Evolutionary conservation across 2,888 invertebrate genomes (phyloP), one percentile per base, ranked within the genome.

Genomic region (Rhamnusium bicolor): DNA sequence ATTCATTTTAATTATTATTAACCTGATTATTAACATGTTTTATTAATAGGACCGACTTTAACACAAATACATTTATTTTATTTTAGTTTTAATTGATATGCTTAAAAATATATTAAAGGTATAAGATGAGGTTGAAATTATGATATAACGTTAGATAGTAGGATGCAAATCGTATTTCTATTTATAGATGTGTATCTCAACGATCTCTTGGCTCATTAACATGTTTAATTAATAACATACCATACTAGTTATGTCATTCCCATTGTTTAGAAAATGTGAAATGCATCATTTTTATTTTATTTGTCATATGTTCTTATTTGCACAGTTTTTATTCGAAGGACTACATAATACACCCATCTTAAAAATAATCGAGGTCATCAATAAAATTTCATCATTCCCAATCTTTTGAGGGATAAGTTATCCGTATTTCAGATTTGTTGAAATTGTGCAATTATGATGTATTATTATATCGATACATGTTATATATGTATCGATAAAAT

Each of bases 211-310:
- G 16, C 56, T 56, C 32, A 67, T 67, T 67, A 67, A 71, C 60
- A 27, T 60, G 65, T 66, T 71, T 66, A 60, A 71, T 63, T 49
- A 70, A 18, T 46, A 32, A 66, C 71, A 66, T 71, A 51, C 71
- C 71, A 51, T 47, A 56, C 14, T 12, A 71, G 49, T 27, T 54
- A 21, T 47, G 65, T 71, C 70, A 71, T 71, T 32, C n/a, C 27
- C 16, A 71, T 71, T 71, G 70, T 71, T 65, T 71, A 65, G 18
- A 63, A 51, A 14, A 16, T n/a, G 14, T 49, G 47, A 63, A 63
- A 51, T 24, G 21, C 63, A 27, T 51, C 2, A 40, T 46, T 49
- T 27, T 63, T 21, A 14, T 47, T 40, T 40, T 40, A 40, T 40
- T 12, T 40, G n/a, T 40, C 40, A n/a, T 40, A 1, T 40, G n/a